Base-by-base conservation (phyloP, 2,797 vertebrate species). In the Crocidura indochinensis region DNA sequence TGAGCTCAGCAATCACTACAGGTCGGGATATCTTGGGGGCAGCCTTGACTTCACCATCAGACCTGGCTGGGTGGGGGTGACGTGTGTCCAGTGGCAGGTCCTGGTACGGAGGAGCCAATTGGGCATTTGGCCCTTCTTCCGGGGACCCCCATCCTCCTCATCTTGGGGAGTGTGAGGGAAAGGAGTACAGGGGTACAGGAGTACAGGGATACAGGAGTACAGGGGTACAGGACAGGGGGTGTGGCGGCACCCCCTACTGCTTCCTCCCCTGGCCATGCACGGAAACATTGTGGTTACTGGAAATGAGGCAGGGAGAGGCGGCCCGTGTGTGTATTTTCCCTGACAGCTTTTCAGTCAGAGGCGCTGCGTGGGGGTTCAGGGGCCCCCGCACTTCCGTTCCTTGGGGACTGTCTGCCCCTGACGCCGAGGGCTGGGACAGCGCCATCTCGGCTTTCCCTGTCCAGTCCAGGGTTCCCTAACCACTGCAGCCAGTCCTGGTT, bases 221-320 rank as follows among this genome's bases (percentile, higher is more conserved):
- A 1, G 0, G 4, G 6, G 26, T 2, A 82, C 79, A 29, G 46
- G 72, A 1, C 27, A n/a, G 62, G 17, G 46, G 67, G 94, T 38
- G 85, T 38, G 81, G 89, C 7, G 64, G 81, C 7, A 69, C 95
- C 95, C 81, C 93, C 96, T 73, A 90, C 95, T 22, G 9, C 75
- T 94, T 97, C 95, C 96, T 92, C 94, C 84, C 17, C 0, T 82
- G 84, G 80, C 92, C n/a, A 8, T 38, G 74, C 91, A 74, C 75
- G 90, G 95, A 95, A 95, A 90, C 84, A 64, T 11, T 83, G 29
- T 68, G 22, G 93, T 97, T 96, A 96, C 96, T 94, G 96, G 96
- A 96, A 97, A 72, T 56, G 91, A 83, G 91, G 62, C 84, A 73
- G 87, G 92, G 93, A 67, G 92, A 72, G 26, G 85, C 67, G 51